A percentile compares a stretch with the other conserved stretches of the same genome.
phyloP scores from a whole-genome alignment of 2,113 vertebrate genomes.

The Balaenoptera acutorostrata region DNA sequence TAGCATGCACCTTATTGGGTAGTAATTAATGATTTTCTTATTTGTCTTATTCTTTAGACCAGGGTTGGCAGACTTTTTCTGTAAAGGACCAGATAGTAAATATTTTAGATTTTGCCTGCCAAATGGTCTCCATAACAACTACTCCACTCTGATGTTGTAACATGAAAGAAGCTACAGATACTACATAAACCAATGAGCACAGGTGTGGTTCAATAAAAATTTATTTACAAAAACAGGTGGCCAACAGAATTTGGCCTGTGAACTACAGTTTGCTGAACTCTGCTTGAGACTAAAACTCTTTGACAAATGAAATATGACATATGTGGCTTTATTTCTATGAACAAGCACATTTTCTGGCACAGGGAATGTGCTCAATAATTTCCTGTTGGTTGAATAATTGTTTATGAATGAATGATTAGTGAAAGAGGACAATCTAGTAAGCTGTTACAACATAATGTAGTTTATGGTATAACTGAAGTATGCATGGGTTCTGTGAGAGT shows the following conservation, averaged over 20 bases:
- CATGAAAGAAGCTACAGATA: not conserved
- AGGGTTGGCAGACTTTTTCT: not conserved
- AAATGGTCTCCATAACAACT: not conserved
- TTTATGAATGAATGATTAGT: not conserved
- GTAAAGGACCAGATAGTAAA: not conserved
- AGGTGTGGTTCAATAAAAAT: not conserved
- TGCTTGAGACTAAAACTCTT: not conserved
- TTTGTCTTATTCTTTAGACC: not conserved
- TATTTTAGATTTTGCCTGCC: not conserved
- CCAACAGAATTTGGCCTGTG: not conserved
- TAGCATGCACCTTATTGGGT: not conserved
- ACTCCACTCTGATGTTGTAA: not conserved
- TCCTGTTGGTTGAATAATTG: not conserved
- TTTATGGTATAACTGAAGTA: not conserved
- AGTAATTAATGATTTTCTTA: not conserved
- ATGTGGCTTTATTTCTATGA: not conserved
- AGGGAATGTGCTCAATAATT: not conserved
- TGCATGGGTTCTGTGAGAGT: not conserved
- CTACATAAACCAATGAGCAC: not conserved
- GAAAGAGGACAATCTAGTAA: not conserved
- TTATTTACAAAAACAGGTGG: not conserved
- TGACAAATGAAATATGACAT: not conserved
- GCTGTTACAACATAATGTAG: not conserved
- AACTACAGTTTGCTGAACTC: not conserved
- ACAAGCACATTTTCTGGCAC: not conserved